A percentile compares a stretch with the other conserved stretches of the same genome.
Conservation (phyloP, 2,113 vertebrate genomes). For the Centrocercus urophasianus region DNA sequence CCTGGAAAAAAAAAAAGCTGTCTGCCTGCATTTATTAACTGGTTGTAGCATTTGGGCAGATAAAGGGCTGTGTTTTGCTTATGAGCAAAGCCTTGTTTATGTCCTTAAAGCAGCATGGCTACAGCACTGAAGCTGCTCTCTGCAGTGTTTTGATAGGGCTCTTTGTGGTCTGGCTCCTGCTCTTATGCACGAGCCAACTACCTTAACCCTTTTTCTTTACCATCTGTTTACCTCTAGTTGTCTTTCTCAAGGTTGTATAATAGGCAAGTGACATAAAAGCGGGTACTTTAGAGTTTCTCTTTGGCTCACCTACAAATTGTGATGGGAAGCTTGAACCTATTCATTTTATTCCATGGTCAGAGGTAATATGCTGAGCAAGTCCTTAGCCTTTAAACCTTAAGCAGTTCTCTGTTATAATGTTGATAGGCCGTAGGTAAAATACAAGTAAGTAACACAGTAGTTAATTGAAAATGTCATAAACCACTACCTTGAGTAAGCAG, state of each 20-base stretch:
- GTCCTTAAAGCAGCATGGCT: background rate
- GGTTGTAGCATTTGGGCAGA: background rate
- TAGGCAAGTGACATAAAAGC: background rate
- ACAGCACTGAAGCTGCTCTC: background rate
- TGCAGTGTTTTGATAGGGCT: background rate
- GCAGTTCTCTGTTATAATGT: background rate
- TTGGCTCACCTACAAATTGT: background rate
- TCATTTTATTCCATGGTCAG: background rate
- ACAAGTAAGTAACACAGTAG: constrained; percentile 6
- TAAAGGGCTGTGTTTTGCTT: background rate
- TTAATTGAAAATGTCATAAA: background rate
- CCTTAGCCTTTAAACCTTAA: background rate
- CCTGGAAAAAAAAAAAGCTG: background rate
- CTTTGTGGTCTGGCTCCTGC: background rate
- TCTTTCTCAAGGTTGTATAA: background rate
- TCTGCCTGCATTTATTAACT: background rate
- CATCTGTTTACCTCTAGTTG: background rate
- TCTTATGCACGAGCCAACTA: background rate
- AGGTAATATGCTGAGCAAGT: background rate
- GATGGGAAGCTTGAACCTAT: background rate
- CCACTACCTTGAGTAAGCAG: background rate
- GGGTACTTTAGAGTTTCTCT: background rate
- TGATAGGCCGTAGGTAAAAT: background rate
- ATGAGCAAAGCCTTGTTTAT: background rate
- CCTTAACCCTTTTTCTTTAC: background rate